These are phyloP conservation scores for Phyllostomus discolor DNA, from an alignment of 2,113 vertebrate species.

Conservation along the genomic window DNA sequence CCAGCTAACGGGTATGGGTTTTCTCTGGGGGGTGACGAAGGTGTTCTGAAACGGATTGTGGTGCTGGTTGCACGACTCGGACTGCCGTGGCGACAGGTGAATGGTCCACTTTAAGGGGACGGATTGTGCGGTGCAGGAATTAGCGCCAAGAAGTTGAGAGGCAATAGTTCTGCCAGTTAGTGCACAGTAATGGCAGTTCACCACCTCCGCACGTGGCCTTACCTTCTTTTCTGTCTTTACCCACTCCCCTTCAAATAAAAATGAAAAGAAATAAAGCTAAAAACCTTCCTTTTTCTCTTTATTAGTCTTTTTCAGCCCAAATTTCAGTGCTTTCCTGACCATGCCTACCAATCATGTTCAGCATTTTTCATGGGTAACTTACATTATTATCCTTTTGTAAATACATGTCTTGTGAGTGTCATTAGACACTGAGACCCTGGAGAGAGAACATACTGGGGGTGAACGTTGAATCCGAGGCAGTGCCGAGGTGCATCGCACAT, in stretches of 20 bases:
- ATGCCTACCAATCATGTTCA: not conserved
- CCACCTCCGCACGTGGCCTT: not conserved
- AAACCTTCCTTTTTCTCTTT: not conserved
- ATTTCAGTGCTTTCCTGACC: not conserved
- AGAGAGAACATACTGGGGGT: not conserved
- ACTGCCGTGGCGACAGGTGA: not conserved
- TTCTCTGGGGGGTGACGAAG: not conserved
- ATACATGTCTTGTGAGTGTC: not conserved
- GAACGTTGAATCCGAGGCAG: not conserved
- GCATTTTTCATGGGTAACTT: not conserved
- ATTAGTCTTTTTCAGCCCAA: not conserved
- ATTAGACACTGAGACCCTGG: not conserved
- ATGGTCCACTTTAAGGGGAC: not conserved
- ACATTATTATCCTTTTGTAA: not conserved
- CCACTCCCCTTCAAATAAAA: not conserved
- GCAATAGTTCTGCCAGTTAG: not conserved
- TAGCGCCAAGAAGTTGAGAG: not conserved
- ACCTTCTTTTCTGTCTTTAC: not conserved
- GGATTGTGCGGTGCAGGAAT: not conserved
- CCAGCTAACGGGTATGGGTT: not conserved
- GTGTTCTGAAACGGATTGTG: not conserved
- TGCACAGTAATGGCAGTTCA: not conserved
- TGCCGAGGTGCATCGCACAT: fast-evolving
- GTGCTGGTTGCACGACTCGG: not conserved
- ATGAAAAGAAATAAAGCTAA: not conserved